phyloP scores from a whole-genome alignment of 2,888 invertebrate species.

The Patella pellucida region DNA sequence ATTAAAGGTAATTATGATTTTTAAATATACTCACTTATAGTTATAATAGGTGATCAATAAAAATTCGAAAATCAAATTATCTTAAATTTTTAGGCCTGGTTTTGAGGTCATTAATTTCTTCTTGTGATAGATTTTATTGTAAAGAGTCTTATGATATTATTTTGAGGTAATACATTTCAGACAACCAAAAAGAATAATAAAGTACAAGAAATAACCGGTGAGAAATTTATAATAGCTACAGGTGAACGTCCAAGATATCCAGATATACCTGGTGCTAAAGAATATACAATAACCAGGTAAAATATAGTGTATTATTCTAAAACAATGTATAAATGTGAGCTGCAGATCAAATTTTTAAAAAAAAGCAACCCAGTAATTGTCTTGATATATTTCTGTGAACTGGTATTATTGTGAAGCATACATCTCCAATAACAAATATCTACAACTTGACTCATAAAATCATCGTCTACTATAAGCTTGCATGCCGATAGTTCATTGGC shows the following conservation, averaged over 20 bases:
- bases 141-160: no score
- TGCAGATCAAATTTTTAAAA: background rate
- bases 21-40: background rate
- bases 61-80: background rate
- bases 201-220: slow-evolving; percentile 78
- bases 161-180: slow-evolving; percentile 42
- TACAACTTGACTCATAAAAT: no score
- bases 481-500: no score
- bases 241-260: slow-evolving; percentile 94
- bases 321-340: no score
- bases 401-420: background rate
- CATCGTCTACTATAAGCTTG: no score
- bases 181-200: slow-evolving; percentile 79
- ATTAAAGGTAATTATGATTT: slow-evolving; percentile 73
- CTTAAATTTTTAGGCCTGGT: background rate
- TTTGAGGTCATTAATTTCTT: background rate
- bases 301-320: background rate
- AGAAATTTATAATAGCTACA: slow-evolving; percentile 88
- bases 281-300: slow-evolving; percentile 83
- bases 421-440: no score
- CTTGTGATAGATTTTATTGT: background rate
- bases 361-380: background rate
- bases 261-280: slow-evolving; percentile 86
- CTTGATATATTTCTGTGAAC: background rate
- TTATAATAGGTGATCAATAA: background rate